Evolutionary conservation across 2,888 invertebrate genomes (phyloP).

Genomic region (Priocnemis perturbator): DNA sequence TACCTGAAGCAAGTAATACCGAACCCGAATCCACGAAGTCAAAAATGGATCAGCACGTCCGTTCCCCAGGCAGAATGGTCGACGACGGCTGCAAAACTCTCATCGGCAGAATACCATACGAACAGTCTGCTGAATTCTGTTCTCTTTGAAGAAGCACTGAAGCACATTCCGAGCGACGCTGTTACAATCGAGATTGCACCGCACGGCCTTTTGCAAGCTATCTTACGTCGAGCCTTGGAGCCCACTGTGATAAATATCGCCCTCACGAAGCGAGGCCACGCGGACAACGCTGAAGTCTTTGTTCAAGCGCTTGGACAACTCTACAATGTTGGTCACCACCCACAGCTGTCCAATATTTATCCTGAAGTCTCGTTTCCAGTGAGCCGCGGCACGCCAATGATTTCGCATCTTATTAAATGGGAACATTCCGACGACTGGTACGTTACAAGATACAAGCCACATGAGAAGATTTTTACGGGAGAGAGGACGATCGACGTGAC

Average conservation of each 20-base stretch:
- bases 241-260: conserved; percentile 85
- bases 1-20: conserved; percentile 82
- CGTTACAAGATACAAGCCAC: conserved; percentile 72
- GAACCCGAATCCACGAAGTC: conserved; percentile 81
- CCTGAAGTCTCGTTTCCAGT: conserved; percentile 88
- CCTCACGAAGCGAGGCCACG: conserved; percentile 84
- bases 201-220: conserved; percentile 91
- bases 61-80: conserved; percentile 85
- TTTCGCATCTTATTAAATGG: conserved; percentile 91
- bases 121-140: conserved; percentile 85
- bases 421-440: conserved; percentile 72
- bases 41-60: conserved; percentile 91
- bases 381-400: conserved; percentile 89
- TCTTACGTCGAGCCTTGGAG: conserved; percentile 85
- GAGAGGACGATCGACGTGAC: conserved; percentile 62
- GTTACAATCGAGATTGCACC: conserved; percentile 93
- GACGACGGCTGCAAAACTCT: conserved; percentile 79
- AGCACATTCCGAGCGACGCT: conserved; percentile 87
- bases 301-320: conserved; percentile 82
- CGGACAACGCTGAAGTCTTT: conserved; percentile 80
- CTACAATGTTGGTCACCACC: conserved; percentile 86
- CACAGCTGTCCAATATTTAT: conserved; percentile 86
- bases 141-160: conserved; percentile 88
- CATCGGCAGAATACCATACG: conserved; percentile 92
- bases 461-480: conserved; percentile 51